phyloP scores from a whole-genome alignment of 2,113 vertebrate species.

The Psittacara wagleri region DNA sequence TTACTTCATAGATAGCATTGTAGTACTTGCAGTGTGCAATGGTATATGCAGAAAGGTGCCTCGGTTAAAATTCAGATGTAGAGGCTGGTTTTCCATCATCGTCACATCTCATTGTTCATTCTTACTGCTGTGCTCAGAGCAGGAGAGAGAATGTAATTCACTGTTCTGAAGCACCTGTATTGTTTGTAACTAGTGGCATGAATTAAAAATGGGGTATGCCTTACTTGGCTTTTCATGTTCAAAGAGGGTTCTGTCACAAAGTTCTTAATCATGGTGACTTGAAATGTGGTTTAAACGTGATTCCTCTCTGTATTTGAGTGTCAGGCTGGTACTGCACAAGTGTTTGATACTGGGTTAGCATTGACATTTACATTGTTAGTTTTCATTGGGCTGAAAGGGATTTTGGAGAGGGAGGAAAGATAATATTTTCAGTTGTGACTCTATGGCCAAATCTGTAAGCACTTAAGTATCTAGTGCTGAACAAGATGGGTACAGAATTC shows the following conservation, averaged over 20 bases:
- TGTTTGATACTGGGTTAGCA: not conserved
- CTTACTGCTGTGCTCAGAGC: not conserved
- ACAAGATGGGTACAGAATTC: not conserved
- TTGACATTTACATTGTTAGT: not conserved
- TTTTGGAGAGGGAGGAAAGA: not conserved
- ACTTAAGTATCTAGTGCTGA: not conserved
- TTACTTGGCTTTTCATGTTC: not conserved
- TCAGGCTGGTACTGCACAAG: not conserved
- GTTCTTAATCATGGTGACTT: not conserved
- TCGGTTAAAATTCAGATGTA: not conserved
- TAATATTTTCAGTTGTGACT: not conserved
- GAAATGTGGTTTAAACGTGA: not conserved
- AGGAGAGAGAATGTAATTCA: not conserved
- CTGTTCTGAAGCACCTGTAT: not conserved
- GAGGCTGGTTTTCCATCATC: constrained; percentile 20
- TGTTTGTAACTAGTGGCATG: constrained; percentile 7
- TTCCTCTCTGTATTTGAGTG: not conserved
- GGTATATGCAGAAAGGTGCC: not conserved
- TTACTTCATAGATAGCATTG: not conserved
- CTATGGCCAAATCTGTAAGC: not conserved
- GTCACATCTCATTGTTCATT: constrained; percentile 36
- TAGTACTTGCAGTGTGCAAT: not conserved
- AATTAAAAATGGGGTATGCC: not conserved
- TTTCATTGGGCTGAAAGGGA: not conserved
- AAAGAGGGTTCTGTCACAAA: not conserved